A percentile compares a stretch with the other conserved stretches of the same genome.
phyloP scores from a whole-genome alignment of 2,888 invertebrate species.

The Cheilosia pagana region DNA sequence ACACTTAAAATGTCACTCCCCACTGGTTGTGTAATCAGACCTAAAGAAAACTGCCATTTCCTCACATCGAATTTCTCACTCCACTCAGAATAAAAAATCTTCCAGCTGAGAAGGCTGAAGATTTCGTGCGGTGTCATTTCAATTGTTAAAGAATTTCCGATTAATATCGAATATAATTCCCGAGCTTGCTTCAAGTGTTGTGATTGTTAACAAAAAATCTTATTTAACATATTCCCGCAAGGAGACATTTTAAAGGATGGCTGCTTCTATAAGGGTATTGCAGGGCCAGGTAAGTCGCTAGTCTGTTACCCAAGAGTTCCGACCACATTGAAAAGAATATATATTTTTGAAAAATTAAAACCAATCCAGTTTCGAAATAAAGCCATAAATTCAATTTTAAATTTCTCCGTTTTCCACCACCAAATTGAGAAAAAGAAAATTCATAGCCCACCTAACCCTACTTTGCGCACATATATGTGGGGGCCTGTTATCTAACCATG shows the following conservation, averaged over 20 bases:
- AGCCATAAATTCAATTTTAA: neutral
- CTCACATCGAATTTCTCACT: slow-evolving; percentile 45
- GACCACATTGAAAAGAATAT: neutral
- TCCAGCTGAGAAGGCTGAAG: slow-evolving; percentile 84
- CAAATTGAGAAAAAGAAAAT: slow-evolving; percentile 29
- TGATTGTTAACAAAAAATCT: slow-evolving; percentile 66
- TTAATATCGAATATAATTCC: slow-evolving; percentile 22
- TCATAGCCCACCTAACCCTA: slow-evolving; percentile 57
- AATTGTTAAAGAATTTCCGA: slow-evolving; percentile 37
- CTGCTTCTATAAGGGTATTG: slow-evolving; percentile 80
- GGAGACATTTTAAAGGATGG: slow-evolving; percentile 77
- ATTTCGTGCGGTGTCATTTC: slow-evolving; percentile 77
- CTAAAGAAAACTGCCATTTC: slow-evolving; percentile 25
- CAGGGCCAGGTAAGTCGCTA: slow-evolving; percentile 82
- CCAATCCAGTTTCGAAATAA: neutral
- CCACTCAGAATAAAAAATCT: slow-evolving; percentile 80
- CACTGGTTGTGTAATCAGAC: slow-evolving; percentile 60
- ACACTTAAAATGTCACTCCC: slow-evolving; percentile 39
- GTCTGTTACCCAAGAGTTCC: slow-evolving; percentile 60
- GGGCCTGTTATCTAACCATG: slow-evolving; percentile 68
- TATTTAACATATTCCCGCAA: slow-evolving; percentile 37
- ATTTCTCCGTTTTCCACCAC: neutral
- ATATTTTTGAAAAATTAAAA: neutral
- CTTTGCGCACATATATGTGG: slow-evolving; percentile 43
- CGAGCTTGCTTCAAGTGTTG: slow-evolving; percentile 51